Evolutionary conservation across 2,797 vertebrate genomes (phyloP).

Genomic region (Ceryle rudis): DNA sequence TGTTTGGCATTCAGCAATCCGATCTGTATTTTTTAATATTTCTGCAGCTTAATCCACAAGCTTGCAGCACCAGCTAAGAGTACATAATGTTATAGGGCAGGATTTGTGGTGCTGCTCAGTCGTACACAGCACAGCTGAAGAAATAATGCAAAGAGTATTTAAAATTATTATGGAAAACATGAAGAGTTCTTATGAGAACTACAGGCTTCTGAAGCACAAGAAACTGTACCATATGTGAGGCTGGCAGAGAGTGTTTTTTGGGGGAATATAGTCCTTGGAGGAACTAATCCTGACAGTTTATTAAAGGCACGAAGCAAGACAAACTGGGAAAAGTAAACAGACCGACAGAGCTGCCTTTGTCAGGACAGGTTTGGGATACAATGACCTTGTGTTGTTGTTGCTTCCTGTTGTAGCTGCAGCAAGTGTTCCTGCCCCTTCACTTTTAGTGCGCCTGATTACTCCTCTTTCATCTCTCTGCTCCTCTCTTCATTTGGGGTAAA

Average conservation of each 20-base stretch:
- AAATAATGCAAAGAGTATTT: background rate
- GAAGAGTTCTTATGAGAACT: background rate
- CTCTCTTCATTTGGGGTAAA: background rate
- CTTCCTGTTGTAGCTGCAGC: background rate
- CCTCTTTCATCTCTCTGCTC: background rate
- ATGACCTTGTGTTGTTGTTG: background rate
- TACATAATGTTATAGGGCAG: background rate
- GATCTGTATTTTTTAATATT: background rate
- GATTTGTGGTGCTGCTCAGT: background rate
- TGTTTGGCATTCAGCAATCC: background rate
- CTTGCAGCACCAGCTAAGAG: background rate
- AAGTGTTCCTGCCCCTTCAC: background rate
- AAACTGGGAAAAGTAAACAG: conserved; percentile 21
- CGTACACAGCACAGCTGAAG: background rate
- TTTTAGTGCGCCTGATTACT: background rate
- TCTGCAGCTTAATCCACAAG: background rate
- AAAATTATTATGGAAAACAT: conserved; percentile 30
- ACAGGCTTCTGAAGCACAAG: background rate
- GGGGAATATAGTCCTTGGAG: background rate
- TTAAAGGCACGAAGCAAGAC: conserved; percentile 1
- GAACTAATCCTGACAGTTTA: background rate
- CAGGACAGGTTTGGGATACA: background rate
- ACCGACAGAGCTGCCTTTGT: background rate
- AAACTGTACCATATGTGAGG: background rate
- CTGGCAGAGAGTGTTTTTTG: background rate